Percentiles rank a stretch among this genome's conserved stretches.
These are phyloP conservation scores for Yponomeuta malinellus DNA, from an alignment of 2,888 invertebrate genomes.

Conservation along the genomic window DNA sequence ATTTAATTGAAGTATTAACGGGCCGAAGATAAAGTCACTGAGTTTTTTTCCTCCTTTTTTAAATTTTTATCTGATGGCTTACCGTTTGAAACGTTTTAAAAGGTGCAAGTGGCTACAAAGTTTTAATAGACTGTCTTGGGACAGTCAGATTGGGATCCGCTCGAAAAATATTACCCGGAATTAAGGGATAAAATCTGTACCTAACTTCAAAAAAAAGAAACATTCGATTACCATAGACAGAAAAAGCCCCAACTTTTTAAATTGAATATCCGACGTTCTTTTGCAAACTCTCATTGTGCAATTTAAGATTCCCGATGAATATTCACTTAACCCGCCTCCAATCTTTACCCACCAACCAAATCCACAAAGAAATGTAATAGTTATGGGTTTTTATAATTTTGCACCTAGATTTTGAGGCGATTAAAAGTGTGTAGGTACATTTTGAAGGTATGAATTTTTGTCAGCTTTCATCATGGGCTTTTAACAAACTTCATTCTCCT, in stretches of 20 bases:
- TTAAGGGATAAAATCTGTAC: conserved; percentile 23
- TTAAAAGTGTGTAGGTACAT: too few relatives aligned
- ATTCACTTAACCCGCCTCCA: too few relatives aligned
- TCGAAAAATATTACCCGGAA: conserved; percentile 28
- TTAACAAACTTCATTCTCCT: too few relatives aligned
- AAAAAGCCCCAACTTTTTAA: conserved; percentile 6
- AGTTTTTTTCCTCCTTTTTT: conserved; percentile 32
- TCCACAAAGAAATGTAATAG: too few relatives aligned
- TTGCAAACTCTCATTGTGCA: neutral
- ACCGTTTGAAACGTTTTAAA: conserved; percentile 59
- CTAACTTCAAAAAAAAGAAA: conserved; percentile 49
- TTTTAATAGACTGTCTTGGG: conserved; percentile 64
- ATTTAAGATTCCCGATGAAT: too few relatives aligned
- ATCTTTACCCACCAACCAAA: too few relatives aligned
- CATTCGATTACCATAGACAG: conserved; percentile 22
- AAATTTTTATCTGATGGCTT: conserved; percentile 68
- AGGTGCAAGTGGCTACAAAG: conserved; percentile 61
- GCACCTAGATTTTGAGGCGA: too few relatives aligned
- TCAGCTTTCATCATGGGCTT: too few relatives aligned
- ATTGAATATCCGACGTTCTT: conserved; percentile 20
- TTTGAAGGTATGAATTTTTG: too few relatives aligned
- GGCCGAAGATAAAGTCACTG: conserved; percentile 67
- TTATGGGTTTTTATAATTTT: too few relatives aligned
- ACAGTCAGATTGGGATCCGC: conserved; percentile 56
- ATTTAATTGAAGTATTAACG: conserved; percentile 71